Evolutionary conservation across 1,140 invertebrate genomes (phyloP).

Genomic region (Panagrolaimus sp.): DNA sequence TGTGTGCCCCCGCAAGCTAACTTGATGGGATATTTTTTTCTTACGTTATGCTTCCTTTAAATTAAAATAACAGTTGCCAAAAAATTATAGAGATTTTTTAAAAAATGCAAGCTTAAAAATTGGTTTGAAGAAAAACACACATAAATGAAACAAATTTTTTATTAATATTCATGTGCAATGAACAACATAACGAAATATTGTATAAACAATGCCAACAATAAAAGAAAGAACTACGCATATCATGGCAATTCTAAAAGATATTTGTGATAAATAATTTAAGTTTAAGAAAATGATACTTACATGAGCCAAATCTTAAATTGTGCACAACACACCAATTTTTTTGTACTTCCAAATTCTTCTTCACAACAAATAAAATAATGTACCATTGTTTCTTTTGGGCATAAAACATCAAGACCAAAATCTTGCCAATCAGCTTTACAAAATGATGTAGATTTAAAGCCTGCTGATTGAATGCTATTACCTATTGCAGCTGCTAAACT

Average conservation of each 20-base stretch:
- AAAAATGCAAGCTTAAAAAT: too few species aligned
- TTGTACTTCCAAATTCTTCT: too few species aligned
- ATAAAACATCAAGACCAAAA: constrained; percentile 7
- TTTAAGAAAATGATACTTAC: neutral
- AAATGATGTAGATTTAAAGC: constrained; percentile 19
- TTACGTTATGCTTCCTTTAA: too few species aligned
- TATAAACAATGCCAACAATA: constrained; percentile 21
- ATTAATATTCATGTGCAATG: neutral
- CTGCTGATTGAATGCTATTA: constrained; percentile 18
- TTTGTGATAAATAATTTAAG: too few species aligned
- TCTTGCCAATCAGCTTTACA: constrained; percentile 15
- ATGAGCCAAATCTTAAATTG: constrained; percentile 22
- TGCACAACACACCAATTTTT: constrained; percentile 9
- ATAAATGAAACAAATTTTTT: too few species aligned
- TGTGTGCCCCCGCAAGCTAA: too few species aligned
- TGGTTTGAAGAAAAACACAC: too few species aligned
- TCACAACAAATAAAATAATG: constrained; percentile 18
- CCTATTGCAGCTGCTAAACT: constrained; percentile 13
- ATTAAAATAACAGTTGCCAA: too few species aligned
- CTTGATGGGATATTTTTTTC: too few species aligned
- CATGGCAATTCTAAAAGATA: constrained; percentile 18
- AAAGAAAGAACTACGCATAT: constrained; percentile 16
- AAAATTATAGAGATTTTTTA: too few species aligned
- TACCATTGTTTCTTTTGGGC: constrained; percentile 21
- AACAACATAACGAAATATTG: constrained; percentile 16